Conservation (phyloP, 2,888 invertebrate genomes). For the Cenopis cana region DNA sequence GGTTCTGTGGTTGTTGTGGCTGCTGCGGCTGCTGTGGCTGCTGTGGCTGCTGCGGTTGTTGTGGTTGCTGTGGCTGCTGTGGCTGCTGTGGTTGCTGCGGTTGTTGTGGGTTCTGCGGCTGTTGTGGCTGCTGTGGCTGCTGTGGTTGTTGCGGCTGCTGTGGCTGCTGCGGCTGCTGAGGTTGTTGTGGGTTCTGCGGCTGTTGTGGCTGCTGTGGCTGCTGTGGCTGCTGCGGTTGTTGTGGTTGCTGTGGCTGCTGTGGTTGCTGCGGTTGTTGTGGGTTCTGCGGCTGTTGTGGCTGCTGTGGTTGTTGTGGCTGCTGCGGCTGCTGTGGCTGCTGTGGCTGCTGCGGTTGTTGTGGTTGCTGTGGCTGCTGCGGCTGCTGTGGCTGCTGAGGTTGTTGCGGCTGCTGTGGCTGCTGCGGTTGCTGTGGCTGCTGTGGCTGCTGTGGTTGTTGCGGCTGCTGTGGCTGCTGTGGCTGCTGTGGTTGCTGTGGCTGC, state of each 20-base stretch:
- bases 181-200: not conserved
- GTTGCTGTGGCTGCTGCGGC: not conserved
- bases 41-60: not conserved
- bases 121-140: not conserved
- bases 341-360: not conserved
- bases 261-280: not conserved
- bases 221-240: not conserved
- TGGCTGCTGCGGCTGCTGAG: not conserved
- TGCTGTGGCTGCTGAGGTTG: not conserved
- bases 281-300: not conserved
- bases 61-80: not conserved
- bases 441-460: not conserved
- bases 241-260: not conserved
- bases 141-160: not conserved
- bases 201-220: not conserved
- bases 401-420: not conserved
- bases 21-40: not conserved
- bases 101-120: not conserved
- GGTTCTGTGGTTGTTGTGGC: not conserved
- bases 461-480: not conserved
- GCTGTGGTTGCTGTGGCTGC: not conserved
- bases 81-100: not conserved
- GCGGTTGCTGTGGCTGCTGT: not conserved
- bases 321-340: slow-evolving; percentile 6
- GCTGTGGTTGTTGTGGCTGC: not conserved